Evolutionary conservation across 2,797 vertebrate species (phyloP), one percentile per base, ranked within the genome.

Genomic region (Aeoliscus strigatus): DNA sequence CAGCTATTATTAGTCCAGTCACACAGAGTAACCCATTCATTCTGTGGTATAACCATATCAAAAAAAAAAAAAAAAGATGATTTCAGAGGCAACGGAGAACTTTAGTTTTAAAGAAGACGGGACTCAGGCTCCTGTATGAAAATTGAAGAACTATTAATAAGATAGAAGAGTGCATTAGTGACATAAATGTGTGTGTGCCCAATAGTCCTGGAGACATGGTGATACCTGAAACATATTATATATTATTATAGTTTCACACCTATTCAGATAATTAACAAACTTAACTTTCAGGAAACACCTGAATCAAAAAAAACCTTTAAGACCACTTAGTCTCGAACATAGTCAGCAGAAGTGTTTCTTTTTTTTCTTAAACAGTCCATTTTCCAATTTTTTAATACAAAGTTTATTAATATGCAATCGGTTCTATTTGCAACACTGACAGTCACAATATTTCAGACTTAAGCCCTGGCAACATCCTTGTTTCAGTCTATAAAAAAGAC

Each of bases 341-440:
- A 26, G 18, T 55, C 37, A 58, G 35, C 45, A 37, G 28, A 41
- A 44, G 6, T 33, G n/a, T 30, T 24, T 32, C 1, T 2, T 3
- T 9, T 21, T 23, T 24, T 23, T 11, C 3, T 15, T 26, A 21
- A 4, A 16, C 14, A 14, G 24, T 34, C 28, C 12, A n/a, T 12
- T 42, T 55, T 32, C n/a, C 17, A 27, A 30, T 28, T 24, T 27
- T 23, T 25, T 16, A 45, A 14, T 50, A 14, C 6, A 24, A 41
- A 41, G 37, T 17, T 18, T 26, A 39, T 44, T n/a, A 30, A 43
- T 52, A 37, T 49, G 21, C 30, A 57, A 18, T 9, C 9, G 8
- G 17, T 9, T 31, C 2, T 9, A 14, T 37, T 44, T 35, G 4
- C 4, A 29, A 13, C 21, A 32, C 12, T 38, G 9, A 38, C 42